These are phyloP conservation scores for Argynnis bischoffii DNA, from an alignment of 2,888 invertebrate species.

Conservation along the genomic window DNA sequence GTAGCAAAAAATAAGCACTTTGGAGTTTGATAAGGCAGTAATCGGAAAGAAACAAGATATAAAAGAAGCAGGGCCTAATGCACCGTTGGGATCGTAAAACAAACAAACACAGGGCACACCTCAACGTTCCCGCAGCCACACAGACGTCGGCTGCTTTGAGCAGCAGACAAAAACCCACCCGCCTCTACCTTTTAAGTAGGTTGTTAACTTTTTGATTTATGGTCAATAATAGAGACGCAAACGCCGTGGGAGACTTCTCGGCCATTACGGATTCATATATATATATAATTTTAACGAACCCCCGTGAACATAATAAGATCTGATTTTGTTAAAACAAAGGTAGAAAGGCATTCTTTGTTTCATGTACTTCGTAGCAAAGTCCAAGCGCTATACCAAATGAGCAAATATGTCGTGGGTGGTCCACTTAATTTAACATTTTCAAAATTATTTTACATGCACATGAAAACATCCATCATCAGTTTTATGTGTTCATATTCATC, in stretches of 20 bases:
- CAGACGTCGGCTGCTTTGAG: constrained; percentile 76
- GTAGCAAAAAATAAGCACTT: constrained; percentile 53
- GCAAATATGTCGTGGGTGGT: constrained; percentile 59
- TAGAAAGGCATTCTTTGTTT: constrained; percentile 62
- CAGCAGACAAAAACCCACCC: constrained; percentile 75
- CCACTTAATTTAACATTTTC: constrained; percentile 37
- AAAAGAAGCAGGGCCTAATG: constrained; percentile 74
- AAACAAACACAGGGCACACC: constrained; percentile 75
- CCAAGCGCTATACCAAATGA: constrained; percentile 43
- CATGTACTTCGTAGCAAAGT: constrained; percentile 48
- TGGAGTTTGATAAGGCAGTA: constrained; percentile 69
- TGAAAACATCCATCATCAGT: not conserved
- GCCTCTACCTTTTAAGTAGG: constrained; percentile 80
- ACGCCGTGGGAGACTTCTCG: constrained; percentile 78
- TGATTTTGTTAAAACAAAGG: constrained; percentile 58
- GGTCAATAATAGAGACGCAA: constrained; percentile 81
- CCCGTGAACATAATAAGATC: constrained; percentile 72
- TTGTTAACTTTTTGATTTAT: constrained; percentile 83
- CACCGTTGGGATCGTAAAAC: constrained; percentile 80
- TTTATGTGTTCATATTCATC: too few species aligned
- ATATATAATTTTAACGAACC: constrained; percentile 79
- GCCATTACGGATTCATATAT: constrained; percentile 67
- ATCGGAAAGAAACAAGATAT: constrained; percentile 73
- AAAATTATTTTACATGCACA: not conserved
- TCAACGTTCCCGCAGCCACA: constrained; percentile 60